A percentile compares a stretch with the other conserved stretches of the same genome.
These are phyloP conservation scores for Diploptera punctata DNA, from an alignment of 2,888 invertebrate genomes.

Conservation along the genomic window DNA sequence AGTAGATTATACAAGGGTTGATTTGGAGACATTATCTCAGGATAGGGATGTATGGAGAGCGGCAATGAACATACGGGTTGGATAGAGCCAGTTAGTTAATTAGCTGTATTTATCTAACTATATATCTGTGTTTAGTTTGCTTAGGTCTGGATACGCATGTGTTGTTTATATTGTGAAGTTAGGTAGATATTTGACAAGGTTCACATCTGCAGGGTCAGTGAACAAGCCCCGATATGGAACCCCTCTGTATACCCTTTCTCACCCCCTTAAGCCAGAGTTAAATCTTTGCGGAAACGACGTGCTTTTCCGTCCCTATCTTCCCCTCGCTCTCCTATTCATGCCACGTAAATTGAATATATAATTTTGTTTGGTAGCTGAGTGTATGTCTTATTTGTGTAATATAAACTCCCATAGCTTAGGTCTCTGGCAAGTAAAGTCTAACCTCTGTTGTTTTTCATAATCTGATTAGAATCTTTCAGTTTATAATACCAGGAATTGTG, in stretches of 20 bases:
- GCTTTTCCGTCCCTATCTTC: not conserved
- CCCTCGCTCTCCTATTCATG: not conserved
- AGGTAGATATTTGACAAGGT: no score
- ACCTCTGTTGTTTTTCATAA: conserved; percentile 14
- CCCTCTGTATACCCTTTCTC: not conserved
- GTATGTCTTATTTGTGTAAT: conserved; percentile 2
- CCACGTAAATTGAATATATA: conserved; percentile 17
- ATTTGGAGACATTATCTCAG: no score
- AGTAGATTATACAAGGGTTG: no score
- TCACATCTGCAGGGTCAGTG: not conserved
- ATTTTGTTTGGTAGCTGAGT: not conserved
- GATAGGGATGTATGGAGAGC: no score
- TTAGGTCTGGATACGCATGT: no score
- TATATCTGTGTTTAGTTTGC: no score
- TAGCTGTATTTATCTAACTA: no score
- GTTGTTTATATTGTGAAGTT: no score
- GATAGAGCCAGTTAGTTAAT: no score
- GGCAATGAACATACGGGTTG: no score
- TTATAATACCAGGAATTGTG: not conserved
- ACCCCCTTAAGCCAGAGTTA: not conserved
- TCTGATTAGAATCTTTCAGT: conserved; percentile 10
- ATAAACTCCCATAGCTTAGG: not conserved
- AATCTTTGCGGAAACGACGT: conserved; percentile 14
- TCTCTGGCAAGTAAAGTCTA: not conserved
- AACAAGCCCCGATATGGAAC: not conserved